phyloP scores from a whole-genome alignment of 2,113 vertebrate genomes.

The Oreotrochilus melanogaster region DNA sequence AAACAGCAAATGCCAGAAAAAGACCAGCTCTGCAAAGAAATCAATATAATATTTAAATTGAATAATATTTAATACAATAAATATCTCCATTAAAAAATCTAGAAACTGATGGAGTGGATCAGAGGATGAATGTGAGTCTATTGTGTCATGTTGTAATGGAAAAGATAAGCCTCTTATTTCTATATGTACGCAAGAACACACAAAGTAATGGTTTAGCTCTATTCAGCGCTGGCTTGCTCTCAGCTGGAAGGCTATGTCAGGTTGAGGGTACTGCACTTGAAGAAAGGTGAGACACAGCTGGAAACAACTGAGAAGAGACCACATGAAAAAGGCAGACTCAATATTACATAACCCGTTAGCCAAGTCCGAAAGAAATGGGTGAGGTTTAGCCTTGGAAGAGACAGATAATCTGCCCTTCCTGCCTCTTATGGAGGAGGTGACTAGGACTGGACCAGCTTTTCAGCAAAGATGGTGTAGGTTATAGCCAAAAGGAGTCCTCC shows the following conservation, averaged over 20 bases:
- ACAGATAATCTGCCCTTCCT: neutral
- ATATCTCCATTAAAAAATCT: neutral
- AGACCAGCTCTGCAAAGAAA: neutral
- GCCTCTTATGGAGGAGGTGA: rapidly evolving
- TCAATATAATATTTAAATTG: neutral
- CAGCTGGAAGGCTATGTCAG: neutral
- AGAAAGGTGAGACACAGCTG: neutral
- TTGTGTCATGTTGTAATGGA: neutral
- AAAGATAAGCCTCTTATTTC: neutral
- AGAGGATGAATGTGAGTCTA: neutral
- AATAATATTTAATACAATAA: too few species aligned
- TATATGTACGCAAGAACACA: neutral
- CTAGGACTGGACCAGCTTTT: neutral
- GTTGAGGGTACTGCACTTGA: neutral
- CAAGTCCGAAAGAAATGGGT: neutral
- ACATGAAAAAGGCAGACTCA: neutral
- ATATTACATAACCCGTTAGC: rapidly evolving
- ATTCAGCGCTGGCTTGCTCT: neutral
- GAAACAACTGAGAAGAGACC: neutral
- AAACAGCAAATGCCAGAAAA: neutral
- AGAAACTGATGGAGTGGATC: neutral
- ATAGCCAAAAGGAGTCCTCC: neutral
- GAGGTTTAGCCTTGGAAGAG: neutral
- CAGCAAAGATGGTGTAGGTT: neutral
- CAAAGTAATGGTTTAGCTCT: neutral